phyloP scores from a whole-genome alignment of 2,797 vertebrate species.

The Chelidonichthys spinosus region DNA sequence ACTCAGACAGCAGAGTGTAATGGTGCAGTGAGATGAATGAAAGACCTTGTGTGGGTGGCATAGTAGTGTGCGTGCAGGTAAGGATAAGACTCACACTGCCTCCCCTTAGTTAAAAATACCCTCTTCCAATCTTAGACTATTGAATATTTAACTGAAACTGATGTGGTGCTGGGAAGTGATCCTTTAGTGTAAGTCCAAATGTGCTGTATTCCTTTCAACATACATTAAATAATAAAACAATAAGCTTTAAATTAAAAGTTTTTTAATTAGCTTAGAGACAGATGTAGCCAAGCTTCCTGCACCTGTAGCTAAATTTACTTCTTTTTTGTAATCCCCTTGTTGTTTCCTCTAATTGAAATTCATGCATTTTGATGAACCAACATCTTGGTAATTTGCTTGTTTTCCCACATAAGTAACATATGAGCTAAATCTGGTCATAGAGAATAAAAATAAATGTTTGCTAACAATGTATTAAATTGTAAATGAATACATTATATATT shows the following conservation, averaged over 20 bases:
- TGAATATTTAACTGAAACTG: background rate
- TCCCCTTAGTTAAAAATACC: conserved; percentile 22
- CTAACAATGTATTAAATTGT: background rate
- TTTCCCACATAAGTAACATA: background rate
- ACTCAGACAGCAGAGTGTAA: conserved; percentile 74
- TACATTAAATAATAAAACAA: background rate
- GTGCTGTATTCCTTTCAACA: background rate
- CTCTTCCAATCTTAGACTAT: conserved; percentile 6
- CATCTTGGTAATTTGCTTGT: background rate
- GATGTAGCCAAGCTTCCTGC: background rate
- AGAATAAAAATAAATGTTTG: background rate
- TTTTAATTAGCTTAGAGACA: too few relatives aligned
- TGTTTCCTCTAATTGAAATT: background rate
- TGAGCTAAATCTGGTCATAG: background rate
- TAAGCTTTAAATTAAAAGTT: too few relatives aligned
- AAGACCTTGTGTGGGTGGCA: conserved; percentile 64
- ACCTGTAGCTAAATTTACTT: background rate
- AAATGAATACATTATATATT: background rate
- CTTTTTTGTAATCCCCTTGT: background rate
- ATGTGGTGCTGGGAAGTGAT: background rate
- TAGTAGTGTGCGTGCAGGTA: conserved; percentile 66
- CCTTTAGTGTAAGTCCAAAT: background rate
- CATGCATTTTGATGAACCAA: background rate
- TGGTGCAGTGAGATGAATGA: conserved; percentile 82
- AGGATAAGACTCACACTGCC: conserved; percentile 44